A percentile compares a stretch with the other conserved stretches of the same genome.
Conservation (phyloP, 2,797 vertebrate species). For the Botia kubotai region DNA sequence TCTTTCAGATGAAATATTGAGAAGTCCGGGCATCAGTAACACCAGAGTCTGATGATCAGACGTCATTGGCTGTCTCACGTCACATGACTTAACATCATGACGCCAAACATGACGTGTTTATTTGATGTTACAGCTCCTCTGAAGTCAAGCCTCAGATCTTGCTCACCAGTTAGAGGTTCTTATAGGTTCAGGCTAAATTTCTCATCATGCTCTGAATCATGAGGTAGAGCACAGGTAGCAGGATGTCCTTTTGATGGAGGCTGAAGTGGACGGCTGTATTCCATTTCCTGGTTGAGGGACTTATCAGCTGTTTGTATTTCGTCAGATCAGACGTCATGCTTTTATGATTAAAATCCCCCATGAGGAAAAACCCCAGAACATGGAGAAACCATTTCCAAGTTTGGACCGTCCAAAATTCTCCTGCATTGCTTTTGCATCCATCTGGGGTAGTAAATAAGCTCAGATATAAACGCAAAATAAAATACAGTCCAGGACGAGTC, state of each 20-base stretch:
- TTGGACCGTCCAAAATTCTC: background rate
- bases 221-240: background rate
- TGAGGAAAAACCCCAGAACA: background rate
- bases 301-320: conserved; percentile 2
- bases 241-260: background rate
- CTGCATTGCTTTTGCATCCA: background rate
- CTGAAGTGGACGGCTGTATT: background rate
- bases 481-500: background rate
- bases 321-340: conserved; percentile 1
- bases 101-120: background rate
- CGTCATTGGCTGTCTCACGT: background rate
- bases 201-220: background rate
- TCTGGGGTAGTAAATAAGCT: background rate
- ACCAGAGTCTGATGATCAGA: background rate
- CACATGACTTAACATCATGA: background rate
- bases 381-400: background rate
- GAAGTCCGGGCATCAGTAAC: too few relatives aligned
- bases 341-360: conserved; percentile 17
- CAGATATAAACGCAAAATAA: background rate
- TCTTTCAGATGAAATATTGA: too few relatives aligned
- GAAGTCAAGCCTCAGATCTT: background rate
- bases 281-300: background rate
- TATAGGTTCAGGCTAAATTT: background rate
- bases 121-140: background rate
- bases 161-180: background rate